A percentile compares a stretch with the other conserved stretches of the same genome.
Evolutionary conservation across 2,113 vertebrate species (phyloP).

Genomic region (Albula goreensis): DNA sequence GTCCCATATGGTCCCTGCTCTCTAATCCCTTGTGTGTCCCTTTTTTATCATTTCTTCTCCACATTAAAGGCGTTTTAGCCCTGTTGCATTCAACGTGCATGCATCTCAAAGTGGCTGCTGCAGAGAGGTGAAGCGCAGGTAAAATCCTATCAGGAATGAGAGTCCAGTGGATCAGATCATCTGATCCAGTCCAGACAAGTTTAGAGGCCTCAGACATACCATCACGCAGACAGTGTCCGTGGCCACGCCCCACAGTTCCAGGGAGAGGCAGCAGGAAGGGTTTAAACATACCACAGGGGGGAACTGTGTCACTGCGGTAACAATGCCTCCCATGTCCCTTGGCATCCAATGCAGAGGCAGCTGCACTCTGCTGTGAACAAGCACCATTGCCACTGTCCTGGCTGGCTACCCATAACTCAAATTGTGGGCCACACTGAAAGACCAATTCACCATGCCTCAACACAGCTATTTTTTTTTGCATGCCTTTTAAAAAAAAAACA

Average conservation of each 20-base stretch:
- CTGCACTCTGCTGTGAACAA: conserved; percentile 34
- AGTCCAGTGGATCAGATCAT: conserved; percentile 43
- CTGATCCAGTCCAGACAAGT: conserved; percentile 49
- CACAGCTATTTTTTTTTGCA: conserved; percentile 16
- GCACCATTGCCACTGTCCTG: conserved; percentile 28
- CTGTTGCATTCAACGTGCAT: conserved; percentile 1
- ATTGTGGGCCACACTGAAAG: conserved; percentile 36
- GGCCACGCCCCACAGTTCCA: conserved; percentile 39
- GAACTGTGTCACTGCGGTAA: background rate
- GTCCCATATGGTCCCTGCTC: background rate
- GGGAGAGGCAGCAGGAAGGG: conserved; percentile 29
- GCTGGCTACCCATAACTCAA: background rate
- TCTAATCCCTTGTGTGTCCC: conserved; percentile 10
- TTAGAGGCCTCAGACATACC: conserved; percentile 46
- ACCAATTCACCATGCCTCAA: background rate
- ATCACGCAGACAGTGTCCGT: conserved; percentile 23
- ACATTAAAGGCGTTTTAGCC: background rate
- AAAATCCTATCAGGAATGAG: conserved; percentile 47
- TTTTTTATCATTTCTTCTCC: background rate
- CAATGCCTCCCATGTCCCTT: conserved; percentile 18
- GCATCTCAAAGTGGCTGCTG: background rate
- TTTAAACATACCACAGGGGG: conserved; percentile 23
- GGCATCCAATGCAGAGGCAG: conserved; percentile 48
- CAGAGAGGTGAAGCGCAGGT: conserved; percentile 43
- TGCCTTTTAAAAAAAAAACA: conserved; percentile 8